phyloP scores from a whole-genome alignment of 2,888 invertebrate species.

The Sphaeridia pumilis region DNA sequence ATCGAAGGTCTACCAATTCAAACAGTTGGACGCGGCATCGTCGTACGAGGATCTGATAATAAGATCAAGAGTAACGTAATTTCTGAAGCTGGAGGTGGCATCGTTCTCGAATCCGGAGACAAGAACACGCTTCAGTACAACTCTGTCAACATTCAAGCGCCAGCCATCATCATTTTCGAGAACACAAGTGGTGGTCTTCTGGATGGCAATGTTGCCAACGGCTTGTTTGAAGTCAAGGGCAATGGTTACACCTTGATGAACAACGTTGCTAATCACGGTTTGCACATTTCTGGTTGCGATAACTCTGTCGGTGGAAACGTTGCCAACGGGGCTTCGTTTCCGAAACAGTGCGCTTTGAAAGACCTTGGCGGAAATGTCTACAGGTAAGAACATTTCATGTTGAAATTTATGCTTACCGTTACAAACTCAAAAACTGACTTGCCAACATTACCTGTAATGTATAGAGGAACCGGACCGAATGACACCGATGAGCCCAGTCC shows the following conservation, averaged over 20 bases:
- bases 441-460: too few species aligned
- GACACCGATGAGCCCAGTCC: conserved; percentile 30
- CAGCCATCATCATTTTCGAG: conserved; percentile 28
- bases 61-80: conserved; percentile 33
- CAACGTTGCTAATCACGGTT: conserved; percentile 33
- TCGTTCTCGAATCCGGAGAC: conserved; percentile 24
- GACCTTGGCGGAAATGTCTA: conserved; percentile 14
- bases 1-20: conserved; percentile 25
- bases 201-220: conserved; percentile 33
- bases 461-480: conserved; percentile 31
- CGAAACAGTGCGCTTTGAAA: conserved; percentile 21
- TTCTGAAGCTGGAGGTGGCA: conserved; percentile 31
- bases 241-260: conserved; percentile 23
- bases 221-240: conserved; percentile 29
- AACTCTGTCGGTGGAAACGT: conserved; percentile 29
- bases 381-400: not conserved
- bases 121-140: conserved; percentile 27
- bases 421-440: not conserved
- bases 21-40: conserved; percentile 27
- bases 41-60: conserved; percentile 21
- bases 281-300: conserved; percentile 28
- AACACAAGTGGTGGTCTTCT: conserved; percentile 27
- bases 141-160: conserved; percentile 33
- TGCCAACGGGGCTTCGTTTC: conserved; percentile 29
- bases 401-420: not conserved